Evolutionary conservation across 2,113 vertebrate species (phyloP).

Genomic region (Plecotus auritus): DNA sequence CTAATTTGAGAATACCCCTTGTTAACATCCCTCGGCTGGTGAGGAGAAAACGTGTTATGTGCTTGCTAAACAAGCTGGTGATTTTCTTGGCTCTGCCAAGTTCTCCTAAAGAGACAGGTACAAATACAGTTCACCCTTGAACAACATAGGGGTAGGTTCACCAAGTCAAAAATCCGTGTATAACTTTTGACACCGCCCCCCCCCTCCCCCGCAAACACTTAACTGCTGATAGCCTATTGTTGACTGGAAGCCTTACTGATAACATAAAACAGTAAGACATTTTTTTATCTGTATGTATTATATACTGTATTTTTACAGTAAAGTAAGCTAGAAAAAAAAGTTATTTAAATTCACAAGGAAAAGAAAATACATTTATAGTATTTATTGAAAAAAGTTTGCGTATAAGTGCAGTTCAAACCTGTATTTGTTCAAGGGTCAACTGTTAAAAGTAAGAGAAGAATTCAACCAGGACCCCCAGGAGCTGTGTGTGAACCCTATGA

Average conservation of each 20-base stretch:
- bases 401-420: neutral
- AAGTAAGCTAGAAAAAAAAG: neutral
- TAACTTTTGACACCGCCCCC: neutral
- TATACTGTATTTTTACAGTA: neutral
- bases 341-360: neutral
- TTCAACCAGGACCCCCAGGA: neutral
- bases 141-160: neutral
- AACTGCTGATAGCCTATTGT: neutral
- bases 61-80: conserved; percentile 5
- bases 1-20: conserved; percentile 39
- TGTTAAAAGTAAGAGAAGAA: neutral
- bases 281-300: neutral
- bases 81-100: conserved; percentile 13
- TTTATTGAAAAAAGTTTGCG: neutral
- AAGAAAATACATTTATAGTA: neutral
- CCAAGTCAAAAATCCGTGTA: neutral
- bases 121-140: neutral
- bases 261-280: neutral
- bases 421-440: neutral
- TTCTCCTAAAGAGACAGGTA: conserved; percentile 29
- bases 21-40: neutral
- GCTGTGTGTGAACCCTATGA: neutral
- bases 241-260: neutral
- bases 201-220: no score
- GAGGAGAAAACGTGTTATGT: neutral